These are phyloP conservation scores for Speoplatyrhinus poulsoni DNA, from an alignment of 2,113 vertebrate species.

Conservation along the genomic window DNA sequence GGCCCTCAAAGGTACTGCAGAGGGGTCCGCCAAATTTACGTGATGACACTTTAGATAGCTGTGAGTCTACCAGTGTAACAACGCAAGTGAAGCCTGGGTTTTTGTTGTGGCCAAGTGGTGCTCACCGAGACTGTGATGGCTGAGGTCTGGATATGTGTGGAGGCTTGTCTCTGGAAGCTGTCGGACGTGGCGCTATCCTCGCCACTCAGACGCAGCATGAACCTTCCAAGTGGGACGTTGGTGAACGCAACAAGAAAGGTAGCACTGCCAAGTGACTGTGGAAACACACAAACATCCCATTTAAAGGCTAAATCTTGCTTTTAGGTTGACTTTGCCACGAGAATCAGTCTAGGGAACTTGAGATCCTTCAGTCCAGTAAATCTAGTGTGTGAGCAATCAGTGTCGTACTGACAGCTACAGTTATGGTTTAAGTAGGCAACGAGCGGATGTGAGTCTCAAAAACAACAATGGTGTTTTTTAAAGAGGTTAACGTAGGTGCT, in stretches of 20 bases:
- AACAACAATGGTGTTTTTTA: too few relatives aligned
- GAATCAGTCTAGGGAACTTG: too few relatives aligned
- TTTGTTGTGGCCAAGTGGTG: not conserved
- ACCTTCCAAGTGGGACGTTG: slow-evolving; percentile 53
- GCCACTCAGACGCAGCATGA: slow-evolving; percentile 60
- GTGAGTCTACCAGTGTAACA: not conserved
- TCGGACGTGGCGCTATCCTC: slow-evolving; percentile 12
- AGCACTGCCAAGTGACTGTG: slow-evolving; percentile 35
- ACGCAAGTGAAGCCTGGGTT: not conserved
- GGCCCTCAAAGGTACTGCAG: too few relatives aligned
- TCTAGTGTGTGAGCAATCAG: too few relatives aligned
- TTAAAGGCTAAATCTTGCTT: not conserved
- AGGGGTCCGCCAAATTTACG: too few relatives aligned
- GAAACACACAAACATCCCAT: not conserved
- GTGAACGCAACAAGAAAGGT: slow-evolving; percentile 60
- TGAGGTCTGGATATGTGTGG: slow-evolving; percentile 62
- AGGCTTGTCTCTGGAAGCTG: slow-evolving; percentile 69
- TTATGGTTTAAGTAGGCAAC: too few relatives aligned
- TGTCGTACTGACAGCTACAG: too few relatives aligned
- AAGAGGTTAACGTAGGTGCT: too few relatives aligned
- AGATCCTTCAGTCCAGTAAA: too few relatives aligned
- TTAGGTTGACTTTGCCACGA: too few relatives aligned
- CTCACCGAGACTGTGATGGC: slow-evolving; percentile 65
- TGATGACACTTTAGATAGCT: too few relatives aligned
- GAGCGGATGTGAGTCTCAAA: too few relatives aligned